phyloP scores from a whole-genome alignment of 2,888 invertebrate species.

The Marronus borbonicus region DNA sequence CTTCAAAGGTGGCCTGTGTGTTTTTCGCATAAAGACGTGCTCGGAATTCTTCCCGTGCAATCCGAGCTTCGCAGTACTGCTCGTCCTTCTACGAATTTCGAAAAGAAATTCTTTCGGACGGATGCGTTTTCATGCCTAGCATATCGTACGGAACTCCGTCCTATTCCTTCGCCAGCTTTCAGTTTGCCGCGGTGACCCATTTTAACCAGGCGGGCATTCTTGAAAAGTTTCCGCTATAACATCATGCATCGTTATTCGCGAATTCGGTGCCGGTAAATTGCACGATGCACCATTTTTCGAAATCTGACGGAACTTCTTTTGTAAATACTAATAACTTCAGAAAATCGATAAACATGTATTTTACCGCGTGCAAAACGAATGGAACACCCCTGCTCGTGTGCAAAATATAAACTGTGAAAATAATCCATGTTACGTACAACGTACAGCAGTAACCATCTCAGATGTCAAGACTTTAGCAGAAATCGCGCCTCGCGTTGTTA shows the following conservation, averaged over 20 bases:
- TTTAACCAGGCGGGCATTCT: conserved; percentile 32
- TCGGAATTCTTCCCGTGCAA: conserved; percentile 32
- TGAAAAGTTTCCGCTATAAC: conserved; percentile 25
- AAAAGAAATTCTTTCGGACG: conserved; percentile 41
- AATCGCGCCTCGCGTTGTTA: no score
- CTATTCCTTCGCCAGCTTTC: conserved; percentile 18
- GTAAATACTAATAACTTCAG: not conserved
- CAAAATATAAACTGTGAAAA: not conserved
- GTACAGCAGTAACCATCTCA: not conserved
- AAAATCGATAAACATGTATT: conserved; percentile 12
- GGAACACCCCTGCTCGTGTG: not conserved
- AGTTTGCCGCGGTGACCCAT: conserved; percentile 35
- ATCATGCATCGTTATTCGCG: conserved; percentile 32
- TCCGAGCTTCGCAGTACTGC: conserved; percentile 18
- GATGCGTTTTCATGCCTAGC: conserved; percentile 41
- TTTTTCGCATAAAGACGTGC: conserved; percentile 34
- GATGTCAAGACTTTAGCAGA: no score
- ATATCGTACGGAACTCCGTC: conserved; percentile 31
- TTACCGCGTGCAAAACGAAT: not conserved
- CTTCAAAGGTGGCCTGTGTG: conserved; percentile 19
- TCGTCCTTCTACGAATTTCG: conserved; percentile 42
- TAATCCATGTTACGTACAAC: not conserved
- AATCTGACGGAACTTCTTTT: not conserved
- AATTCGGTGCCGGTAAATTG: not conserved
- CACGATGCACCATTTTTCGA: conserved; percentile 8